Evolutionary conservation across 2,888 invertebrate genomes (phyloP).

Genomic region (Tetragonisca angustula): DNA sequence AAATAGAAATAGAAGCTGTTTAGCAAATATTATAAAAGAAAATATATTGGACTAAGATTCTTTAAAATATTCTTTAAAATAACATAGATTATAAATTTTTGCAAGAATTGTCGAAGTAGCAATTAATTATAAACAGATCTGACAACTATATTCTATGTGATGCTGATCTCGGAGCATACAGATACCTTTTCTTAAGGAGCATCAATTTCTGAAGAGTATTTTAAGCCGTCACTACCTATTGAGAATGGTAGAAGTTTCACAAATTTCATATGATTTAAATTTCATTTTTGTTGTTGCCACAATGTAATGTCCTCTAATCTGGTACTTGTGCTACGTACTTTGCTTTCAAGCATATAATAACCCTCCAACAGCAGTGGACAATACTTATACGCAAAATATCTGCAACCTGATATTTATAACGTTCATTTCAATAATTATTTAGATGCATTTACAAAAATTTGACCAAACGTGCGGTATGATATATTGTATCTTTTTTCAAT

Average conservation of each 20-base stretch:
- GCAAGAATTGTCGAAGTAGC: neutral
- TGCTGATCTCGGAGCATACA: constrained; percentile 1
- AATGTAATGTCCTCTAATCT: constrained; percentile 85
- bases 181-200: constrained; percentile 84
- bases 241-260: constrained; percentile 85
- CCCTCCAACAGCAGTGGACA: constrained; percentile 88
- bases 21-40: neutral
- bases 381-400: constrained; percentile 88
- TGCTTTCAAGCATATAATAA: constrained; percentile 90
- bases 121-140: neutral
- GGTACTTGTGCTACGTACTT: constrained; percentile 83
- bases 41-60: neutral
- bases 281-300: constrained; percentile 86
- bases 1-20: neutral
- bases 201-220: constrained; percentile 86
- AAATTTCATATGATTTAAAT: constrained; percentile 84
- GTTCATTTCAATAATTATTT: neutral
- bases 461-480: neutral
- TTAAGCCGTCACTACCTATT: constrained; percentile 86
- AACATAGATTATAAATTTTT: neutral
- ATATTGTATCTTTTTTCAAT: neutral
- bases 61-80: neutral
- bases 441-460: constrained; percentile 9
- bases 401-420: constrained; percentile 86
- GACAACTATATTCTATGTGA: neutral